A percentile compares a stretch with the other conserved stretches of the same genome.
These are phyloP conservation scores for Xenus cinereus DNA, from an alignment of 2,113 vertebrate species.

Conservation along the genomic window DNA sequence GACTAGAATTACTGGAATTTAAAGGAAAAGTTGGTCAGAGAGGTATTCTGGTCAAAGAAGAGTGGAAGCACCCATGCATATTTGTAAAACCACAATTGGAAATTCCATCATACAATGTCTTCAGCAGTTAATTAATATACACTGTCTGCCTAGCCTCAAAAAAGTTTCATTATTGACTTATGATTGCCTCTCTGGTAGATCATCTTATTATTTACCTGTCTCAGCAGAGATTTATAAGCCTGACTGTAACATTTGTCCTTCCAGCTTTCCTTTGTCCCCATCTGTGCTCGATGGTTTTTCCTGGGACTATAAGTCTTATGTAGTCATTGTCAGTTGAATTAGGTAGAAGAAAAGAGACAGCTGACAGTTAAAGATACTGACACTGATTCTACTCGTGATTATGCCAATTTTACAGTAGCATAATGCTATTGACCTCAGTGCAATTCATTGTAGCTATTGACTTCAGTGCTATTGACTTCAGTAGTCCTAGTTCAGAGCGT, in stretches of 20 bases:
- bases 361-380: neutral
- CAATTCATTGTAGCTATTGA: neutral
- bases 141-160: neutral
- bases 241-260: neutral
- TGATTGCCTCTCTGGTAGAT: neutral
- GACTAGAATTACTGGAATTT: neutral
- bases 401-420: neutral
- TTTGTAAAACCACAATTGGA: neutral
- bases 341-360: neutral
- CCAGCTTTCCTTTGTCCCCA: neutral
- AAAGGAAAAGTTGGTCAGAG: neutral
- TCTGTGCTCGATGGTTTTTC: neutral
- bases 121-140: neutral
- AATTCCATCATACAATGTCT: neutral
- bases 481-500: neutral
- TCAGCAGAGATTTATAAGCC: slow-evolving; percentile 3
- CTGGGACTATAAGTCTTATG: neutral
- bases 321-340: neutral
- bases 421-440: neutral
- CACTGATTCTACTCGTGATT: neutral
- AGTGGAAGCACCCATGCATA: neutral
- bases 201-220: slow-evolving; percentile 3
- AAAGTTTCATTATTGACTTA: slow-evolving; percentile 13
- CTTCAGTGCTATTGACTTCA: neutral
- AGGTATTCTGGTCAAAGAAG: neutral